Evolutionary conservation across 2,888 invertebrate genomes (phyloP).

Genomic region (Leptopilina myrica): DNA sequence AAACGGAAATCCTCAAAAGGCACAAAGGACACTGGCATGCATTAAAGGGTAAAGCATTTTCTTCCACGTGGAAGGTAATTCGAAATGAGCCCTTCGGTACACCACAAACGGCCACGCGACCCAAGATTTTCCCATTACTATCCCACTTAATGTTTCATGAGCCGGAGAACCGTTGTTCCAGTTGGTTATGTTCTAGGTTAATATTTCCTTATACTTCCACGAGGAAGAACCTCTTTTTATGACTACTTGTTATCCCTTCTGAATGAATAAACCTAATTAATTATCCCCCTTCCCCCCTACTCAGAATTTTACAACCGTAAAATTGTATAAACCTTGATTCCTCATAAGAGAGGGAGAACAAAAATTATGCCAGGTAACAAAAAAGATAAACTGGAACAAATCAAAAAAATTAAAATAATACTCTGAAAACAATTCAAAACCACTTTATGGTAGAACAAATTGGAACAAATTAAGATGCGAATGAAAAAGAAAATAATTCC

Average conservation of each 20-base stretch:
- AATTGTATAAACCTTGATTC: background rate
- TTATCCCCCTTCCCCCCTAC: background rate
- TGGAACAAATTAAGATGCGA: background rate
- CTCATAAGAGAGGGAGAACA: background rate
- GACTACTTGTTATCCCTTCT: slow-evolving; percentile 19
- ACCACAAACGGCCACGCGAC: slow-evolving; percentile 58
- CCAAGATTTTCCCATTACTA: slow-evolving; percentile 59
- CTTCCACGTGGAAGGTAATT: slow-evolving; percentile 54
- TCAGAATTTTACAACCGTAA: background rate
- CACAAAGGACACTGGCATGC: slow-evolving; percentile 73
- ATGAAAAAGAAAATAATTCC: background rate
- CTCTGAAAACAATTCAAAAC: background rate
- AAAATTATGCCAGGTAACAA: background rate
- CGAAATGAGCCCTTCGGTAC: slow-evolving; percentile 46
- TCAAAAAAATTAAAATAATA: background rate
- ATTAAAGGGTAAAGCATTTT: slow-evolving; percentile 68
- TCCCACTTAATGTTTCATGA: slow-evolving; percentile 60
- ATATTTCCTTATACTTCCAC: slow-evolving; percentile 24
- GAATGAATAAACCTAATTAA: slow-evolving; percentile 40
- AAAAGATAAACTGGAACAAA: background rate
- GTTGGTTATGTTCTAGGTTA: slow-evolving; percentile 39
- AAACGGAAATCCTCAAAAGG: slow-evolving; percentile 70
- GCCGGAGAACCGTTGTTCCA: slow-evolving; percentile 43
- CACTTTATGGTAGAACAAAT: background rate
- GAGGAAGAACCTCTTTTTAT: slow-evolving; percentile 21